Conservation (phyloP, 2,797 vertebrate species). For the Naso thynnoides region DNA sequence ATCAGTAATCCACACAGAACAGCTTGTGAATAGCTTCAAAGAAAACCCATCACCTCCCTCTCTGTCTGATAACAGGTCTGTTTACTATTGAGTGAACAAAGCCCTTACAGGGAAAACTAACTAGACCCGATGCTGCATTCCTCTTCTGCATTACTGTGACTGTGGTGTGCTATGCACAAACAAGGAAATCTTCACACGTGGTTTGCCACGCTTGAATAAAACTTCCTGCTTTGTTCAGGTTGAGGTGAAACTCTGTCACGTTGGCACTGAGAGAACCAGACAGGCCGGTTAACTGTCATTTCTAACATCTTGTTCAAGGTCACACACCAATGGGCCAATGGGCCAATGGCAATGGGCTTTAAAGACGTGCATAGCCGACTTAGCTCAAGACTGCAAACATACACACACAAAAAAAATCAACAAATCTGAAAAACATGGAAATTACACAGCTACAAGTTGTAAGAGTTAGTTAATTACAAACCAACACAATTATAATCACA, state of each 20-base stretch:
- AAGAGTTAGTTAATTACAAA: too few species aligned
- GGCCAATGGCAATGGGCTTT: not conserved
- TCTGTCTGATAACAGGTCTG: slow-evolving; percentile 2
- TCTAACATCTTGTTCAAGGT: not conserved
- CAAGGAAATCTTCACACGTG: slow-evolving; percentile 1
- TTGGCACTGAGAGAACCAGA: slow-evolving; percentile 3
- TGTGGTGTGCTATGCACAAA: slow-evolving; percentile 1
- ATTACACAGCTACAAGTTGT: not conserved
- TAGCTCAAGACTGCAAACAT: not conserved
- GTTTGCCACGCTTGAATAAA: slow-evolving; percentile 4
- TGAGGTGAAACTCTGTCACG: not conserved
- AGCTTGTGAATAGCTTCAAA: slow-evolving; percentile 21
- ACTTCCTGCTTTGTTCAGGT: slow-evolving; percentile 5
- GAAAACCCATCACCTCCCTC: slow-evolving; percentile 13
- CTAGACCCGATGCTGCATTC: slow-evolving; percentile 4
- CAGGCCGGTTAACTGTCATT: too few species aligned
- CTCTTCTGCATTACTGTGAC: slow-evolving; percentile 20
- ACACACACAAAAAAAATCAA: not conserved
- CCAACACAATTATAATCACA: too few species aligned
- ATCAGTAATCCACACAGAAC: slow-evolving; percentile 10
- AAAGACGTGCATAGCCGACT: not conserved
- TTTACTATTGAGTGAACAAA: slow-evolving; percentile 24
- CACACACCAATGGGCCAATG: too few species aligned
- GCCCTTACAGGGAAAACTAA: slow-evolving; percentile 25
- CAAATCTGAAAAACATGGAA: too few species aligned